Conservation (phyloP, 2,113 vertebrate species). For the Merops nubicus region DNA sequence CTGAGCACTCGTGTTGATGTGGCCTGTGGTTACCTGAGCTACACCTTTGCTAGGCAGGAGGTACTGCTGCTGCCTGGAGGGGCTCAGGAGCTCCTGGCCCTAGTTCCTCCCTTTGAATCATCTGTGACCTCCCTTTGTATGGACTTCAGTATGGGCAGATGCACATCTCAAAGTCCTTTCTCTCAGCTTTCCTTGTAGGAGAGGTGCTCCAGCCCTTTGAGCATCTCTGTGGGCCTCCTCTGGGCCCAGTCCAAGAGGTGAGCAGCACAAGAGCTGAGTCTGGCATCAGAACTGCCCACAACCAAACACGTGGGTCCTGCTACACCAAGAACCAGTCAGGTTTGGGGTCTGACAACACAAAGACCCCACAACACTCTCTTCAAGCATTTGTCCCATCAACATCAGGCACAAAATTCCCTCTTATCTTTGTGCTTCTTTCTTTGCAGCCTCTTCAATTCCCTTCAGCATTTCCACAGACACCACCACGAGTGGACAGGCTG, state of each 20-base stretch:
- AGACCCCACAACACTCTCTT: rapidly evolving
- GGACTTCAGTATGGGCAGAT: neutral
- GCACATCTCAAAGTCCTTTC: too few species aligned
- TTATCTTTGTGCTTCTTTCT: neutral
- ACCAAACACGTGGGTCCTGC: rapidly evolving
- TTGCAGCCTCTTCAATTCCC: neutral
- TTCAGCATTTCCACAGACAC: neutral
- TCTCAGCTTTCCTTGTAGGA: too few species aligned
- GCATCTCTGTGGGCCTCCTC: too few species aligned
- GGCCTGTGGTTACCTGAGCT: neutral
- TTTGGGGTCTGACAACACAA: neutral
- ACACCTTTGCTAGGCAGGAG: rapidly evolving
- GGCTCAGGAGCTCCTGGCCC: neutral
- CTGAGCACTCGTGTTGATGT: neutral
- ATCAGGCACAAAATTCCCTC: neutral
- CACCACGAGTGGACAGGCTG: neutral
- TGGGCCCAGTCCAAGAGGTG: too few species aligned
- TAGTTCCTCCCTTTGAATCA: neutral
- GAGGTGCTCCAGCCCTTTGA: neutral
- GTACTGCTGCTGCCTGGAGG: neutral
- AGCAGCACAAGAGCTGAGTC: neutral
- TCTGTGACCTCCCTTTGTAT: rapidly evolving
- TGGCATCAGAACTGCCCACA: neutral
- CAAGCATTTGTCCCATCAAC: neutral
- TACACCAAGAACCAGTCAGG: neutral